These are phyloP conservation scores for Hanleya hanleyi DNA, from an alignment of 2,888 invertebrate species.

Conservation along the genomic window DNA sequence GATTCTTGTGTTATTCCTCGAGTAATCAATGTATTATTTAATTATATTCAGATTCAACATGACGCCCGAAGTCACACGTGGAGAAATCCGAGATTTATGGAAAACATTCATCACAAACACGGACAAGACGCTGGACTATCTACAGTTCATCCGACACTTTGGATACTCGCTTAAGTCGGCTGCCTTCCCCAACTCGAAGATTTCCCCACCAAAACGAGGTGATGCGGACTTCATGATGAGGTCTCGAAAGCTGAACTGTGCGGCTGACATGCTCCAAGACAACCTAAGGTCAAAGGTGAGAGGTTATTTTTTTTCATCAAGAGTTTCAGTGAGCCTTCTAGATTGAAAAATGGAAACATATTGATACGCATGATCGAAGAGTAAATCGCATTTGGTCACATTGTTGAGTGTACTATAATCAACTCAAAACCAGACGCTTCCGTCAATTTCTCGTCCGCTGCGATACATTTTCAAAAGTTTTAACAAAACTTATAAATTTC, in stretches of 20 bases:
- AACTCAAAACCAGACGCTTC: no score
- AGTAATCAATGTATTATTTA: neutral
- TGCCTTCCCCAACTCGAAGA: conserved; percentile 72
- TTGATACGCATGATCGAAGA: no score
- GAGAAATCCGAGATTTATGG: conserved; percentile 72
- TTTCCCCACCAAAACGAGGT: conserved; percentile 68
- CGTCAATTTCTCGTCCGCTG: no score
- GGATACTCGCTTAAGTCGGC: conserved; percentile 70
- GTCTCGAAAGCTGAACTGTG: conserved; percentile 71
- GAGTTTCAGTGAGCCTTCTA: no score
- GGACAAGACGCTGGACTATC: conserved; percentile 69
- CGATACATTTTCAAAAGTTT: no score
- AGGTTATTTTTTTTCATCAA: no score
- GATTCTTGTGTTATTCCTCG: neutral
- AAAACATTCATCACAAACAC: conserved; percentile 71
- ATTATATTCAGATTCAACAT: conserved; percentile 47
- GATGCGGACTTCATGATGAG: conserved; percentile 71
- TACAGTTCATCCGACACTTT: conserved; percentile 72
- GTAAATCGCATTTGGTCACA: no score
- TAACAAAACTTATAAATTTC: no score
- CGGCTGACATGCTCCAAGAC: conserved; percentile 70
- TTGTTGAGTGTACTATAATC: no score
- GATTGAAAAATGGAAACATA: no score
- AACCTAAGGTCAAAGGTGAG: conserved; percentile 70
- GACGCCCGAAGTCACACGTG: conserved; percentile 65